These are phyloP conservation scores for Stomatorhinus ivindoensis DNA, from an alignment of 2,113 vertebrate genomes.

Conservation along the genomic window DNA sequence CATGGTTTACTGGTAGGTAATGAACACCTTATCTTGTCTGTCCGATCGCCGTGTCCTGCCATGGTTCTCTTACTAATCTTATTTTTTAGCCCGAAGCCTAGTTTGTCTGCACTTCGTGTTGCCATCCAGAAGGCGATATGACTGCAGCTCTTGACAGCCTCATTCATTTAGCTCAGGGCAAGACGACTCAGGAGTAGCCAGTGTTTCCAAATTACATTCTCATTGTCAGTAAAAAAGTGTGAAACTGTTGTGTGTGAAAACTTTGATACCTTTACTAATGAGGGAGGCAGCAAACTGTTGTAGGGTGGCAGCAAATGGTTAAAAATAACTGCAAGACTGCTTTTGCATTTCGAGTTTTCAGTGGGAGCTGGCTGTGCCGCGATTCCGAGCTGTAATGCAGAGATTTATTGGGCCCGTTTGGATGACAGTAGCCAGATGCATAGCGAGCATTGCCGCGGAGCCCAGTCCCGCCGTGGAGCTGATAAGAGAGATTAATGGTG, in stretches of 20 bases:
- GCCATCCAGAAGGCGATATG: neutral
- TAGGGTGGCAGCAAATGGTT: conserved; percentile 47
- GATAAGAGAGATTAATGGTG: conserved; percentile 76
- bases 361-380: conserved; percentile 21
- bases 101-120: neutral
- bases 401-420: conserved; percentile 20
- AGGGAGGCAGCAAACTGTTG: no score
- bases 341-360: conserved; percentile 7
- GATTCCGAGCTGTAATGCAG: conserved; percentile 38
- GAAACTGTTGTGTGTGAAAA: neutral
- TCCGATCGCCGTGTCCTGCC: neutral
- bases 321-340: conserved; percentile 35
- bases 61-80: neutral
- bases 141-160: neutral
- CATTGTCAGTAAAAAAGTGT: neutral
- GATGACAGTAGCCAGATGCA: conserved; percentile 51
- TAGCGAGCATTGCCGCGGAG: conserved; percentile 53
- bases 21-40: neutral
- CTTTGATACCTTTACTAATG: neutral
- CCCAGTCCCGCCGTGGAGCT: conserved; percentile 55
- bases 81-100: neutral
- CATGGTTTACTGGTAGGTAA: neutral
- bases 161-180: neutral
- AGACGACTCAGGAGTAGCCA: neutral
- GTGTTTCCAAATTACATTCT: neutral